These are phyloP conservation scores for Ormyrus nitidulus DNA, from an alignment of 2,888 invertebrate genomes.

Conservation along the genomic window DNA sequence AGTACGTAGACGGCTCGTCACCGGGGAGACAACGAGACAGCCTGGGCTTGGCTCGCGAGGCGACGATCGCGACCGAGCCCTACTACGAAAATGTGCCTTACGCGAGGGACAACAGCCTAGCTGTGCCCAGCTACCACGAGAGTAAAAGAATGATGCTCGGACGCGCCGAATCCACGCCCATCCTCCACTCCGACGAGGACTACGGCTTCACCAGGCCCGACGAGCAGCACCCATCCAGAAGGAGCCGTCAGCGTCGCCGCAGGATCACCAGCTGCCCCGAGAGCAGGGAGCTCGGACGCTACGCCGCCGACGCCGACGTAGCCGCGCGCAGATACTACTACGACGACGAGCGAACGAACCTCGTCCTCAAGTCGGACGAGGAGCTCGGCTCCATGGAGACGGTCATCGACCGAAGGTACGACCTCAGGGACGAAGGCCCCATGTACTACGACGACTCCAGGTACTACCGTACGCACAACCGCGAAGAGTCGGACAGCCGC, in stretches of 20 bases:
- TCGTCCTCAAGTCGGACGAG: conserved; percentile 68
- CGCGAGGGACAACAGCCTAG: background rate
- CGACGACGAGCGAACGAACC: conserved; percentile 51
- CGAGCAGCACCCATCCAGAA: conserved; percentile 54
- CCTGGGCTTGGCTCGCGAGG: conserved; percentile 47
- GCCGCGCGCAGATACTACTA: conserved; percentile 23
- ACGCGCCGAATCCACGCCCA: conserved; percentile 71
- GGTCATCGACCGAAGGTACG: conserved; percentile 60
- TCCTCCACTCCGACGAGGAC: conserved; percentile 62
- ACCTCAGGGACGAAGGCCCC: background rate
- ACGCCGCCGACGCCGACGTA: conserved; percentile 31
- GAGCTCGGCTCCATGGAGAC: conserved; percentile 73
- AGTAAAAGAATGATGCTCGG: conserved; percentile 49
- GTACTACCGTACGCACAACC: conserved; percentile 17
- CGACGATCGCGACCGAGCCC: conserved; percentile 45
- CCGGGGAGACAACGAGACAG: background rate
- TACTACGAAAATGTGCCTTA: conserved; percentile 65
- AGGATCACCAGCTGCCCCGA: conserved; percentile 70
- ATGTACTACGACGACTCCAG: background rate
- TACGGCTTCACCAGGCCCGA: background rate
- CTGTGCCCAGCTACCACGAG: background rate
- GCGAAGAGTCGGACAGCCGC: background rate
- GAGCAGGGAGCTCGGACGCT: conserved; percentile 59
- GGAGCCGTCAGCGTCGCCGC: conserved; percentile 62
- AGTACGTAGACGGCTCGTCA: conserved; percentile 32